Base-by-base conservation (phyloP, 2,888 invertebrate genomes). In the Drosophila bunnanda region DNA sequence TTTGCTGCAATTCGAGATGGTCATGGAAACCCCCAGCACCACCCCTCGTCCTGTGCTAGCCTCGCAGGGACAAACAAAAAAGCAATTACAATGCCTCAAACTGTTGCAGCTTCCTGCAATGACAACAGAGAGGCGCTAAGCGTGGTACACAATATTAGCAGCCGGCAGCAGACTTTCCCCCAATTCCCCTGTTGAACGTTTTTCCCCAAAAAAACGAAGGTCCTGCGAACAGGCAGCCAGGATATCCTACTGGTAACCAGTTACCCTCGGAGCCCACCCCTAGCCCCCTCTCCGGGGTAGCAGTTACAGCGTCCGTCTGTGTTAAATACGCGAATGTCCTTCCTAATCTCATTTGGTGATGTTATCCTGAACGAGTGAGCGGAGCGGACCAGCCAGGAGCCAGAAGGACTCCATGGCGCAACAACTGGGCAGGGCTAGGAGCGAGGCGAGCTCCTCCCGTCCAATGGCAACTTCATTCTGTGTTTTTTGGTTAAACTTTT, bases 261-360 rank as follows among this genome's bases (percentile, higher is more conserved):
- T 70, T 72, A 70, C 57, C 60, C 72, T 41, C 58, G 60, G 65
- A 20, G 50, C 50, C 25, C 25, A n/a, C 28, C 30, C 41, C 17
- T 28, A 74, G 36, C 53, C n/a, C 36, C 56, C 25, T 30, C 36
- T 17, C 39, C 28, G 66, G 69, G 66, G 67, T 69, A 67, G 67
- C 67, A 67, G 69, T 68, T 67, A 68, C 67, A 69, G 46, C 48
- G 57, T 76, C 60, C 58, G 55, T 61, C 38, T 66, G 75, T 78
- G 82, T 90, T 88, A 89, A 90, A 89, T 82, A 82, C 86, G 83
- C 83, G 88, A 84, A 86, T 84, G 83, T 90, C 89, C 90, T 91
- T 90, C 90, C 90, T 91, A 89, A 91, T 89, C 90, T 87, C 84
- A 89, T 89, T 90, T 84, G 79, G 79, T 68, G 81, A 78, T 82